Percentiles rank a stretch among this genome's conserved stretches.
Evolutionary conservation across 2,113 vertebrate species (phyloP).

Genomic region (Rostratula benghalensis): DNA sequence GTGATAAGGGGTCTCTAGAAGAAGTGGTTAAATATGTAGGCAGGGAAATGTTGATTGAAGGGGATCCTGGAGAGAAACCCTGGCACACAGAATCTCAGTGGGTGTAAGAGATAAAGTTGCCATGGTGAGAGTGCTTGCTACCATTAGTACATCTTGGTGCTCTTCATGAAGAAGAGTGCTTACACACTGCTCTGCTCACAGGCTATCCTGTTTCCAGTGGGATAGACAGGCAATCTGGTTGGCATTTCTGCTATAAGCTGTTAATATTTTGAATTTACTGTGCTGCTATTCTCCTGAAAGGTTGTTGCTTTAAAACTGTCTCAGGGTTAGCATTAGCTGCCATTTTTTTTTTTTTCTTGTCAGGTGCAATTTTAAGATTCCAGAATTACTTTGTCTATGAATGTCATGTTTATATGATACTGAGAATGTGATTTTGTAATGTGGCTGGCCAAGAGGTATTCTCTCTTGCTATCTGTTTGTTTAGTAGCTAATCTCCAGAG

Average conservation of each 20-base stretch:
- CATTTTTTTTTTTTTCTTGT: background rate
- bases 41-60: constrained; percentile 40
- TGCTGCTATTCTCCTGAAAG: background rate
- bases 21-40: background rate
- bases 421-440: background rate
- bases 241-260: background rate
- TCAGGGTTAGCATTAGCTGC: background rate
- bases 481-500: background rate
- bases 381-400: constrained; percentile 1
- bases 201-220: background rate
- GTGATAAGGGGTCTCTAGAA: background rate
- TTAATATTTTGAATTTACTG: background rate
- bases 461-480: background rate
- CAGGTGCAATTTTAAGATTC: background rate
- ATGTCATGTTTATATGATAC: background rate
- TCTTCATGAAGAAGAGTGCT: background rate
- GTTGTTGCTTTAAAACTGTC: background rate
- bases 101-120: constrained; percentile 62
- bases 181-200: background rate
- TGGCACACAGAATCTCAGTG: constrained; percentile 33
- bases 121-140: constrained; percentile 52
- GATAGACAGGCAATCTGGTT: background rate
- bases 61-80: constrained; percentile 38
- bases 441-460: background rate
- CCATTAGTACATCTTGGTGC: background rate